Base-by-base conservation (phyloP, 2,888 invertebrate genomes). In the Agrilus mali region DNA sequence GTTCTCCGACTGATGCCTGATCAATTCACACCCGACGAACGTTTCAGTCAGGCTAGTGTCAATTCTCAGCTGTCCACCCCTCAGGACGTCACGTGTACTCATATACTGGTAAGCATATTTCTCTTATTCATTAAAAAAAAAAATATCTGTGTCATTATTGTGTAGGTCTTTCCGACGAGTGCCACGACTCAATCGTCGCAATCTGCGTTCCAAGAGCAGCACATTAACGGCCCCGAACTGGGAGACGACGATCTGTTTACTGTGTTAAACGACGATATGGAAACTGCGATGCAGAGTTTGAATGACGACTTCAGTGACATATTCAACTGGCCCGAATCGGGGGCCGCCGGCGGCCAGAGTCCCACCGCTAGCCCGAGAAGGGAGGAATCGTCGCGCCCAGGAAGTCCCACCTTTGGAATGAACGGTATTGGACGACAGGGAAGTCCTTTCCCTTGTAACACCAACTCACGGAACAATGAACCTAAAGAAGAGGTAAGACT, bases 61-160 rank as follows among this genome's bases (percentile, higher is more conserved):
- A 88, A 89, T 66, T 86, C 86, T 60, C 86, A 87, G 53, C 74
- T 97, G 57, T 88, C 89, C 55, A 97, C 97, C 47, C 97, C 97
- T 6, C 81, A 93, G 51, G 97, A 98, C 70, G 90, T 94, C 50
- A 88, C 93, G 44, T 90, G 90, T 65, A 97, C 97, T 46, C 98
- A 98, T 65, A 97, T 98, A 54, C 78, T 98, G 55, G 27, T 27
- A 27, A 27, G 27, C 3, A 10, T 27, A 27, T 10, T 27, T 27
- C 8, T 10, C 5, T 6, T 27, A 27, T 8, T 10, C 27, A 3
- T 20, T 20, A 3, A 20, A 6, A 3, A 3, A 20, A 6, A 4
- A 20, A 6, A 20, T 20, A 20, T 20, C n/a, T 20, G 20, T 4
- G 3, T 20, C 6, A 10, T 27, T 27, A 2, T 10, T 27, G 2